Base-by-base conservation (phyloP, 2,888 invertebrate species). In the Resseliella maxima region DNA sequence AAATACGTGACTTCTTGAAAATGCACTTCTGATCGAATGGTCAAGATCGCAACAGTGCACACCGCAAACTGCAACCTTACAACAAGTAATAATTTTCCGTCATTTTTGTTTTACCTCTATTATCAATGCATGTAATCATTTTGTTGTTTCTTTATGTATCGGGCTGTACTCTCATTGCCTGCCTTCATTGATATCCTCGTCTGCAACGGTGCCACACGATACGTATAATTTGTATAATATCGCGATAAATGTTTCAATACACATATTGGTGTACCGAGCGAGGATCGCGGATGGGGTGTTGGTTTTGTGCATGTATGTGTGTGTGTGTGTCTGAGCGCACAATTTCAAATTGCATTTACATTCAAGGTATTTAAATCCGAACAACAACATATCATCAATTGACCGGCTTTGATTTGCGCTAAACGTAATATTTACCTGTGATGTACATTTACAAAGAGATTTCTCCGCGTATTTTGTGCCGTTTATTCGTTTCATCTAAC, bases 1-100 rank as follows among this genome's bases (percentile, higher is more conserved):
- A 83, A 83, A n/a, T 38, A 83, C 83, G 41, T 83, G 83, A 83
- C 83, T 83, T 81, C 81, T 81, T 81, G 81, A 81, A 81, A 81
- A 35, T 36, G 18, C 36, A 81, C 35, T 36, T 36, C 36, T 81
- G 81, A 81, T 36, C 81, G 2, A 6, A n/a, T 36, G 81, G 36
- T 36, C 81, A n/a, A 36, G 1, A 18, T 81, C 18, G 81, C 81
- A 81, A 64, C 27, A 64, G 8, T 36, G 81, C 81, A 36, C 36
- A 36, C 31, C 81, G 18, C 35, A 81, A 21, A 81, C 24, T 21
- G 50, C 50, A 21, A 50, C 10, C 59, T 5, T 3, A 27, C 59
- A n/a, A 38, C 24, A 38, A n/a, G n/a, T 38, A 83, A 83, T 83
- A 12, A 38, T 83, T 83, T 83, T 83, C 36, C 38, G 72, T 72